A percentile compares a stretch with the other conserved stretches of the same genome.
phyloP scores from a whole-genome alignment of 2,888 invertebrate genomes.

The Eremobia ochroleuca region DNA sequence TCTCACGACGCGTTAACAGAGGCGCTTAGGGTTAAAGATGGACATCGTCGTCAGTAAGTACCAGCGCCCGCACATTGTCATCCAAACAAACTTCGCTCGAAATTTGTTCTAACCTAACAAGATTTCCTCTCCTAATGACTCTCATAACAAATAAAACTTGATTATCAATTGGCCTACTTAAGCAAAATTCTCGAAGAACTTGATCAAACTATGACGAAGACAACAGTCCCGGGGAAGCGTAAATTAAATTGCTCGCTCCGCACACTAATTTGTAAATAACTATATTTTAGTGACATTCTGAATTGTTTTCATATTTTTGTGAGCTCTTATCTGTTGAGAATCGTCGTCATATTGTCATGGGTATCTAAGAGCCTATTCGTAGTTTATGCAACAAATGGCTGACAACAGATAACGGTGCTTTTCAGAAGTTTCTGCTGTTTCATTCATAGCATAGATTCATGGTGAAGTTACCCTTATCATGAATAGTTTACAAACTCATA shows the following conservation, averaged over 20 bases:
- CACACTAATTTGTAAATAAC: conserved; percentile 55
- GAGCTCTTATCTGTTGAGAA: background rate
- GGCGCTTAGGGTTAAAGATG: conserved; percentile 66
- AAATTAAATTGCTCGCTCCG: conserved; percentile 63
- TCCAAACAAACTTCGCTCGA: conserved; percentile 73
- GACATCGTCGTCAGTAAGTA: conserved; percentile 72
- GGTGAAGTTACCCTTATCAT: conserved; percentile 34
- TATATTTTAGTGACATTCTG: conserved; percentile 45
- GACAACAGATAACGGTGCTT: conserved; percentile 18
- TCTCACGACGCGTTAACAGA: conserved; percentile 61
- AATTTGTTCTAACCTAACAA: conserved; percentile 74
- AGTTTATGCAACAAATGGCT: conserved; percentile 5
- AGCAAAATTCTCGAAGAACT: conserved; percentile 70
- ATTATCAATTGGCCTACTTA: conserved; percentile 79
- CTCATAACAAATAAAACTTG: conserved; percentile 79
- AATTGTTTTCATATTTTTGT: conserved; percentile 18
- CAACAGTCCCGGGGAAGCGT: conserved; percentile 66
- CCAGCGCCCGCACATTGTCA: conserved; percentile 74
- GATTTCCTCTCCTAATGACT: conserved; percentile 76
- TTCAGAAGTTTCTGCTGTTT: conserved; percentile 35
- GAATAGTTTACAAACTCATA: conserved; percentile 35
- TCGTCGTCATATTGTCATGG: background rate
- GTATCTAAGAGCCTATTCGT: conserved; percentile 5
- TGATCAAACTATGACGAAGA: conserved; percentile 74
- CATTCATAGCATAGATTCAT: conserved; percentile 36